Percentiles rank a stretch among this genome's conserved stretches.
Evolutionary conservation across 2,113 vertebrate species (phyloP).

Genomic region (Cebidichthys violaceus): DNA sequence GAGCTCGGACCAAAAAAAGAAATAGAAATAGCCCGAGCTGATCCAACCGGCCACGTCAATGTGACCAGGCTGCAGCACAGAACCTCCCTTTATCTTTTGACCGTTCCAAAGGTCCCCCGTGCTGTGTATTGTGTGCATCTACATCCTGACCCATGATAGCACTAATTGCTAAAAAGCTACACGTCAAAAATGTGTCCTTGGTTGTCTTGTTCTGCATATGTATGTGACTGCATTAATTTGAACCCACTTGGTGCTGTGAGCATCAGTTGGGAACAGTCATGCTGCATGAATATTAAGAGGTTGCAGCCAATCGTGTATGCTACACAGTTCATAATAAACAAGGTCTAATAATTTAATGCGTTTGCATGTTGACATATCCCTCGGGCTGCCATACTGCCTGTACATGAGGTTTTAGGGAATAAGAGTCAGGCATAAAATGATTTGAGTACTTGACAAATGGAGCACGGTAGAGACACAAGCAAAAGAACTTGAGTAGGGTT

Average conservation of each 20-base stretch:
- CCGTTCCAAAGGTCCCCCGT: neutral
- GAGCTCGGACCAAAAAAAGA: constrained; percentile 43
- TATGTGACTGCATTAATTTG: constrained; percentile 42
- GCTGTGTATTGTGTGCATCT: neutral
- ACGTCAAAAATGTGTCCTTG: constrained; percentile 32
- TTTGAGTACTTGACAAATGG: constrained; percentile 52
- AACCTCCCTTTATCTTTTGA: constrained; percentile 19
- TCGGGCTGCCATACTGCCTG: constrained; percentile 62
- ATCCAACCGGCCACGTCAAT: constrained; percentile 51
- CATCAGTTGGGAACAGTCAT: constrained; percentile 62
- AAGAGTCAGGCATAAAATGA: constrained; percentile 50
- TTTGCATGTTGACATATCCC: constrained; percentile 74
- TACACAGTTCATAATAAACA: constrained; percentile 80
- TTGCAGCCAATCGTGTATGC: constrained; percentile 61
- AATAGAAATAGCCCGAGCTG: constrained; percentile 60
- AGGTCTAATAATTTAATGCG: constrained; percentile 80
- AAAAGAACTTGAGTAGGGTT: neutral
- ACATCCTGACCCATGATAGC: constrained; percentile 9
- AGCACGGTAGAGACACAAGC: constrained; percentile 15
- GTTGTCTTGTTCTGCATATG: constrained; percentile 11
- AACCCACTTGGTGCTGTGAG: constrained; percentile 60
- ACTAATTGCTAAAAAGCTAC: constrained; percentile 33
- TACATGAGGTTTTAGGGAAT: constrained; percentile 56
- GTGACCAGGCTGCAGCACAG: constrained; percentile 32
- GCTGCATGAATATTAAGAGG: constrained; percentile 80